These are phyloP conservation scores for Paragorgia papillata DNA, from an alignment of 92 coral and sea anemone species.

Conservation along the genomic window DNA sequence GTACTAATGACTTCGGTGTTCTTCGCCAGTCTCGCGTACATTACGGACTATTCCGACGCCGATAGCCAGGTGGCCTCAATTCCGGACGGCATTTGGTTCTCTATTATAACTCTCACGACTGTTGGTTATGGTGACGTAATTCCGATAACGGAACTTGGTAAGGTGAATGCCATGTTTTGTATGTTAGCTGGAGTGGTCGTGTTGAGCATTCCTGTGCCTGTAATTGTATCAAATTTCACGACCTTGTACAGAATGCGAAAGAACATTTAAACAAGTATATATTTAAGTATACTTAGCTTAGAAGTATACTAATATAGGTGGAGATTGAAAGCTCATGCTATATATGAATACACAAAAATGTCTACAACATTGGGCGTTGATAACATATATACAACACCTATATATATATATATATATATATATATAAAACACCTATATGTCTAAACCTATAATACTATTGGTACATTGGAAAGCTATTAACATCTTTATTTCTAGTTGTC, in stretches of 20 bases:
- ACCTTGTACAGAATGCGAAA: not conserved
- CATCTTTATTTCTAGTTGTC: too few relatives aligned
- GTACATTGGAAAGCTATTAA: too few relatives aligned
- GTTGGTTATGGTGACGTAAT: conserved; percentile 8
- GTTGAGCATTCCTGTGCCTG: not conserved
- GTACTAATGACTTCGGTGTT: not conserved
- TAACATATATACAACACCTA: too few relatives aligned
- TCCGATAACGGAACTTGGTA: not conserved
- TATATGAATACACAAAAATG: not conserved
- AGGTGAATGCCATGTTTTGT: not conserved
- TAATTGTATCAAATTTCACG: not conserved
- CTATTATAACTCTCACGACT: not conserved
- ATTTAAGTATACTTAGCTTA: too few relatives aligned
- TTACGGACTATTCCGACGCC: not conserved
- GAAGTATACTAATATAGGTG: too few relatives aligned
- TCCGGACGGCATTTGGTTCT: not conserved
- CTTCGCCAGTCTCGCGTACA: not conserved
- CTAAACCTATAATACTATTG: too few relatives aligned
- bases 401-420: too few relatives aligned
- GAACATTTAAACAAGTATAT: not conserved
- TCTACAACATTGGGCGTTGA: too few relatives aligned
- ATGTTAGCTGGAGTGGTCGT: not conserved
- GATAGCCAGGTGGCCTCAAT: not conserved
- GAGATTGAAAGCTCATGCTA: too few relatives aligned
- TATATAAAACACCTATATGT: too few relatives aligned